phyloP scores from a whole-genome alignment of 2,113 vertebrate species.

The Merops nubicus region DNA sequence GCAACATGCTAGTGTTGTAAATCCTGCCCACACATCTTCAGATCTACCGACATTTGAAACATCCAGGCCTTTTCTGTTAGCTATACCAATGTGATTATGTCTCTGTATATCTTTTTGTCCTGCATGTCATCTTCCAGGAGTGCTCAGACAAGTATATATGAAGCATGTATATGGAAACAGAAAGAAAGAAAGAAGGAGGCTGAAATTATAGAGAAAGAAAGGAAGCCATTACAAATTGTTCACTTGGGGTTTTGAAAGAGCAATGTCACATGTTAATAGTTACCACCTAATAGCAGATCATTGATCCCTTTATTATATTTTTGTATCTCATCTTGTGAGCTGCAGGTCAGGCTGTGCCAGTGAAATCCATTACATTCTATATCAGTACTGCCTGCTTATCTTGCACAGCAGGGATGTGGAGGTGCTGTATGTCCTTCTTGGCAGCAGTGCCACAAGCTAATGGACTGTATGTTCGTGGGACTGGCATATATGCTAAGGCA shows the following conservation, averaged over 20 bases:
- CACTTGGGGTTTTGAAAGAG: neutral
- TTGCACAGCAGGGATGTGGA: neutral
- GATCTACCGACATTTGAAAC: constrained; percentile 65
- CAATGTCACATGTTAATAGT: neutral
- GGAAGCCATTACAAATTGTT: constrained; percentile 19
- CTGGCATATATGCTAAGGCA: neutral
- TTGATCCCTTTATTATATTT: constrained; percentile 6
- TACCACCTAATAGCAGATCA: neutral
- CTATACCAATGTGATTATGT: constrained; percentile 33
- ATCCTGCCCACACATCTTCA: constrained; percentile 68
- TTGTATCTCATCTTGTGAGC: neutral
- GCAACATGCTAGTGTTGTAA: constrained; percentile 63
- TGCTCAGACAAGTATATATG: neutral
- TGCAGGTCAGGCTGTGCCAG: neutral
- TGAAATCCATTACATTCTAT: constrained; percentile 30
- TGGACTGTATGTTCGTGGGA: neutral
- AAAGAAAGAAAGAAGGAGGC: constrained; percentile 24
- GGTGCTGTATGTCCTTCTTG: neutral
- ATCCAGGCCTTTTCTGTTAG: constrained; percentile 56
- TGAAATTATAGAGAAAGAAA: constrained; percentile 12
- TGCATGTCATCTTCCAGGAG: constrained; percentile 11
- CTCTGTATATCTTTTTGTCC: constrained; percentile 21
- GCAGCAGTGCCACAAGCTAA: neutral
- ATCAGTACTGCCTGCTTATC: neutral
- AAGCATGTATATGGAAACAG: constrained; percentile 9